Evolutionary conservation across 2,797 vertebrate species (phyloP).

Genomic region (Myotis pilosus): DNA sequence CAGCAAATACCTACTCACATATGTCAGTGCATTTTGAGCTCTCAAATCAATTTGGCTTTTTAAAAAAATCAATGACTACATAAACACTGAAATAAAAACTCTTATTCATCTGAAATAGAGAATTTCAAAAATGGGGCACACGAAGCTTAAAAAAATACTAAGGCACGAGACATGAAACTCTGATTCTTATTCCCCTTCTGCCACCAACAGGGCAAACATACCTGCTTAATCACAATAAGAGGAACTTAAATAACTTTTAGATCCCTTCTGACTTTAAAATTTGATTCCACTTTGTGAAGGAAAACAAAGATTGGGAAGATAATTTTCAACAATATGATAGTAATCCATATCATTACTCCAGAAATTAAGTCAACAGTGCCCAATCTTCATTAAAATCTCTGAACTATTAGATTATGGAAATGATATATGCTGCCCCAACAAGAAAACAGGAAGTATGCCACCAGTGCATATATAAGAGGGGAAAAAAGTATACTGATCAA

Average conservation of each 20-base stretch:
- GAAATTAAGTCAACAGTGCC: neutral
- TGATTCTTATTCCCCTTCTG: neutral
- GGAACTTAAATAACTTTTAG: neutral
- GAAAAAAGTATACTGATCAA: neutral
- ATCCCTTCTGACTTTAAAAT: neutral
- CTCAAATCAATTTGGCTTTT: neutral
- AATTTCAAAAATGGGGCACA: neutral
- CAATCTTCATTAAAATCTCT: neutral
- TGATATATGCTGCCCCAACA: neutral
- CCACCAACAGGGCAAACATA: neutral
- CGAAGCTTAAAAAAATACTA: neutral
- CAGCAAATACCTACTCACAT: conserved; percentile 9
- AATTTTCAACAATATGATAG: conserved; percentile 9
- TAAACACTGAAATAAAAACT: conserved; percentile 39
- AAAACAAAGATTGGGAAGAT: neutral
- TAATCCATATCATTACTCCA: neutral
- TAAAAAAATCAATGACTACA: neutral
- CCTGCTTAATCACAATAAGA: neutral
- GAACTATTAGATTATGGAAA: neutral
- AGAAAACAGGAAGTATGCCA: neutral
- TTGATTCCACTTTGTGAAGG: neutral
- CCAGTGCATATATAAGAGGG: neutral
- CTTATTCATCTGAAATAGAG: neutral
- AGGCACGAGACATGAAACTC: neutral
- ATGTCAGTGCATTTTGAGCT: neutral